Evolutionary conservation across 2,888 invertebrate genomes (phyloP), one percentile per base, ranked within the genome.

Genomic region (Tenthredo amoena): DNA sequence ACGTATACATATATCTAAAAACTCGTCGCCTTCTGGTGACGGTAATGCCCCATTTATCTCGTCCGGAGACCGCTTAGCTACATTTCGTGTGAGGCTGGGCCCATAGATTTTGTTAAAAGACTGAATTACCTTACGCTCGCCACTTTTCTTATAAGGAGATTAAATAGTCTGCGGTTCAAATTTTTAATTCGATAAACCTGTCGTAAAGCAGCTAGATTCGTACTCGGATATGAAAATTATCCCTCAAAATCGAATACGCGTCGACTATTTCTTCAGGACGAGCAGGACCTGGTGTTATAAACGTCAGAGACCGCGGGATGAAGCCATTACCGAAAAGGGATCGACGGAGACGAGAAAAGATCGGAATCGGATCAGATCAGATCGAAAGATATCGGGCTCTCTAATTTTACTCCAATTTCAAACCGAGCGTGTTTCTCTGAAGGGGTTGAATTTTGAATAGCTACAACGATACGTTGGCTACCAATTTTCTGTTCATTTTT

Each of bases 31-130:
- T 90, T 62, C 87, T 89, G 88, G 88, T 89, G 89, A 90, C 89
- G 88, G 89, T 89, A 90, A 90, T 89, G 87, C 87, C 87, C 87
- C 88, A 87, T 89, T 90, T 90, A 90, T 91, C 90, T 89, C 87
- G 74, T 47, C 84, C 87, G 86, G 84, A 87, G 84, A 77, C 86
- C 87, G 88, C 87, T 91, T 89, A 89, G 89, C 90, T 89, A 87
- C 89, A 88, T 91, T 90, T 90, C 87, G 89, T 89, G 88, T 89
- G 88, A 89, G 88, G 87, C 47, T 65, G n/a, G 40, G 65, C 85
- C 87, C 88, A 88, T 91, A 89, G 87, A 87, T 91, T 90, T 87
- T 88, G 88, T 87, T 88, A 90, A 91, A 90, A 88, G 87, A 86
- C 88, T 87, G 88, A 90, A 90, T 91, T 90, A 90, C 88, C 88